A percentile compares a stretch with the other conserved stretches of the same genome.
Evolutionary conservation across 92 coral and sea anemone genomes (phyloP).

Genomic region (Palythoa grandis): DNA sequence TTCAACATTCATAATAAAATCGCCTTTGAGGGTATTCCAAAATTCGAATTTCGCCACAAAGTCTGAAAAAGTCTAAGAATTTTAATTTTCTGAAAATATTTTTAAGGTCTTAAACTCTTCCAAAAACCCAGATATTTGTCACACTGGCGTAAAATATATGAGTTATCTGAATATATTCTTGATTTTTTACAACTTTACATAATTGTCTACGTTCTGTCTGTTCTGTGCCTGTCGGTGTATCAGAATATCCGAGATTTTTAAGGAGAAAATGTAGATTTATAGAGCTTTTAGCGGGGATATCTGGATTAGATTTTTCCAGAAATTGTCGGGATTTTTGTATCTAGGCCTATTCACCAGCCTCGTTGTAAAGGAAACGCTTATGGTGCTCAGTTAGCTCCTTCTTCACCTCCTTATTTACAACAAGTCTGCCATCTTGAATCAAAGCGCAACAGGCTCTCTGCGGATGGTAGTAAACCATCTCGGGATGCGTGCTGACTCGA

Average conservation of each 20-base stretch:
- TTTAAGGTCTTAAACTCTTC: neutral
- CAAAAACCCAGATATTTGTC: neutral
- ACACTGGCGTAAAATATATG: neutral
- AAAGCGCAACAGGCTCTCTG: neutral
- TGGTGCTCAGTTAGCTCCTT: neutral
- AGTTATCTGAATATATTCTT: neutral
- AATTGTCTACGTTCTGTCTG: neutral
- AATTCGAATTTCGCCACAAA: neutral
- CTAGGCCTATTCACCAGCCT: too few species aligned
- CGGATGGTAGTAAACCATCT: neutral
- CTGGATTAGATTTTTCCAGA: neutral
- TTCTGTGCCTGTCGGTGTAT: neutral
- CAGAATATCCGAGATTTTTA: neutral
- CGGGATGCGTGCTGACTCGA: neutral
- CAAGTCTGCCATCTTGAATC: neutral
- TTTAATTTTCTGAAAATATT: neutral
- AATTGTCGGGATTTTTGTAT: neutral
- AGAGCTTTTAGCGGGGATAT: neutral
- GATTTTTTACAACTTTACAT: too few species aligned
- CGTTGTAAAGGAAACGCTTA: neutral
- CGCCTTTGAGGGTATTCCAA: slow-evolving; percentile 1
- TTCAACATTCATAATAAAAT: neutral
- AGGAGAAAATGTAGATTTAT: neutral
- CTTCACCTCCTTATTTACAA: neutral
- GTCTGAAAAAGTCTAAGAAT: neutral